Conservation (phyloP, 2,113 vertebrate genomes). For the Rhinopomastus cyanomelas region DNA sequence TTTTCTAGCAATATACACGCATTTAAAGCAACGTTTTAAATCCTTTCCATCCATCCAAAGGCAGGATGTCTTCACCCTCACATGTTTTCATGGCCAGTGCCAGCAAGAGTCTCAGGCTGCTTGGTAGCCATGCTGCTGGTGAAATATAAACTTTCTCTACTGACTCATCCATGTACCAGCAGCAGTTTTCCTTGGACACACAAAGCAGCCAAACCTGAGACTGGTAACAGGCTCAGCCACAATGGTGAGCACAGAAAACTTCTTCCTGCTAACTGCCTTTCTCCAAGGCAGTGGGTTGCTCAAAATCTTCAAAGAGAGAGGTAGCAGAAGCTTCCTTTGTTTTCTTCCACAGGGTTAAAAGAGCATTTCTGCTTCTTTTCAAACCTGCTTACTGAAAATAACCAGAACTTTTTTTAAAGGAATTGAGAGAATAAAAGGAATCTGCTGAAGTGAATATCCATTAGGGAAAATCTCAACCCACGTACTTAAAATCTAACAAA, state of each 20-base stretch:
- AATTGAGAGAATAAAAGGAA: slow-evolving; percentile 2
- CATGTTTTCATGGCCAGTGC: background rate
- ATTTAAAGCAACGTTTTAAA: background rate
- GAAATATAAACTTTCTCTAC: background rate
- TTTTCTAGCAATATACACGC: background rate
- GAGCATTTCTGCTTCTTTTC: slow-evolving; percentile 30
- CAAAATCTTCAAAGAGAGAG: slow-evolving; percentile 33
- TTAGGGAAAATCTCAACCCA: background rate
- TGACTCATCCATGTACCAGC: rapidly evolving
- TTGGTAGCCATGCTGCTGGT: rapidly evolving
- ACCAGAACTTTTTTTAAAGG: background rate
- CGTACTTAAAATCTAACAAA: background rate
- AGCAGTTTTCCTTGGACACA: background rate
- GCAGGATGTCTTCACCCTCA: background rate
- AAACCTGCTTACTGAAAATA: slow-evolving; percentile 21
- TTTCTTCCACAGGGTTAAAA: slow-evolving; percentile 17
- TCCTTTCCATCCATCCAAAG: background rate
- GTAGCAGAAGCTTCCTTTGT: slow-evolving; percentile 37
- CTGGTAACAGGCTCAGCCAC: background rate
- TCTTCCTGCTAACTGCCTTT: background rate
- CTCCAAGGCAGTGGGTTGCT: background rate
- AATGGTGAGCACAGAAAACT: background rate
- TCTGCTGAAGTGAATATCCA: background rate
- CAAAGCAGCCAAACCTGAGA: background rate
- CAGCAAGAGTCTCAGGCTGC: background rate